These are phyloP conservation scores for Hydrolagus colliei DNA, from an alignment of 2,797 vertebrate genomes.

Conservation along the genomic window DNA sequence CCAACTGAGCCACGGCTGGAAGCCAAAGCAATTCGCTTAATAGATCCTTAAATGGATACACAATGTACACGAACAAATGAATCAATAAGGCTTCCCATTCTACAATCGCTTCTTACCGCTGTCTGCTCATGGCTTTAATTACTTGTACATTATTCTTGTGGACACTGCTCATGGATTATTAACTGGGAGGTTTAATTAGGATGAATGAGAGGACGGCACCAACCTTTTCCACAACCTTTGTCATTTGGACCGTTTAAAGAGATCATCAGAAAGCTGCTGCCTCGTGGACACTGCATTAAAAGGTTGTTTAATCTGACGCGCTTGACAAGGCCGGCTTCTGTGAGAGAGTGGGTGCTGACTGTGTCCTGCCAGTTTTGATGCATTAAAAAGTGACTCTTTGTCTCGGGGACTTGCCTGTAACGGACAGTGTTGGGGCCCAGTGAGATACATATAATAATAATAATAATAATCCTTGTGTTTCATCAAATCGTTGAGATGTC, in stretches of 20 bases:
- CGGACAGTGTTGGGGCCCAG: neutral
- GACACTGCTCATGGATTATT: slow-evolving; percentile 15
- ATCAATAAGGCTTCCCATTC: neutral
- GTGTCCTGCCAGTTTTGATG: too few species aligned
- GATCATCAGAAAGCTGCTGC: neutral
- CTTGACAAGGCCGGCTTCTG: neutral
- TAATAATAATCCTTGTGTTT: too few species aligned
- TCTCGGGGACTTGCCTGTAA: neutral
- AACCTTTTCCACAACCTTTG: slow-evolving; percentile 12
- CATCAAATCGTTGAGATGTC: too few species aligned
- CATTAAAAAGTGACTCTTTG: too few species aligned
- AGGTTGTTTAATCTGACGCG: slow-evolving; percentile 22
- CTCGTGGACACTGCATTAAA: slow-evolving; percentile 20
- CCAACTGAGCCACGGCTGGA: too few species aligned
- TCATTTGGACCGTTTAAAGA: slow-evolving; percentile 5
- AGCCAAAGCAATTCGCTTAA: neutral
- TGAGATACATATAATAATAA: too few species aligned
- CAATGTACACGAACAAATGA: neutral
- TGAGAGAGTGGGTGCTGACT: neutral
- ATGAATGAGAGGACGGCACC: slow-evolving; percentile 22
- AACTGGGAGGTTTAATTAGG: slow-evolving; percentile 22
- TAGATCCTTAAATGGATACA: slow-evolving; percentile 1
- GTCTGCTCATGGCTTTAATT: slow-evolving; percentile 11
- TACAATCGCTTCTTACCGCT: neutral
- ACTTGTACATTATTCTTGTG: slow-evolving; percentile 24